phyloP scores from a whole-genome alignment of 2,113 vertebrate genomes.

The Platichthys flesus region DNA sequence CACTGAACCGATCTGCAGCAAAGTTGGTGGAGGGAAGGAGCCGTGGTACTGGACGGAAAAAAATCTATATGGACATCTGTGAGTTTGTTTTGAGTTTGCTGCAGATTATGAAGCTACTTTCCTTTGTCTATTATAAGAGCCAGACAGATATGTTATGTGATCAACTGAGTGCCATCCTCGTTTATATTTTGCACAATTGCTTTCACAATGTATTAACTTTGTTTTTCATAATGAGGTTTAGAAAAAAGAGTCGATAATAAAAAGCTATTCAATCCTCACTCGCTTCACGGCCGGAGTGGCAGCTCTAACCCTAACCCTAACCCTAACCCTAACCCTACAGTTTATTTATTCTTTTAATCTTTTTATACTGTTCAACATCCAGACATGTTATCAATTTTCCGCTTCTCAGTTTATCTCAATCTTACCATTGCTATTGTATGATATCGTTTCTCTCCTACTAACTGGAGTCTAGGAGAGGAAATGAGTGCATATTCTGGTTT shows the following conservation, averaged over 20 bases:
- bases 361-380: not conserved
- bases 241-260: slow-evolving; percentile 15
- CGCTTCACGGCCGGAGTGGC: slow-evolving; percentile 8
- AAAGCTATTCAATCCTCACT: not conserved
- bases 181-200: not conserved
- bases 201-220: not conserved
- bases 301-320: no score
- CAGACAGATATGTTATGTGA: not conserved
- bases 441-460: slow-evolving; percentile 37
- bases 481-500: slow-evolving; percentile 45
- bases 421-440: not conserved
- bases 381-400: not conserved
- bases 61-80: not conserved
- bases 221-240: not conserved
- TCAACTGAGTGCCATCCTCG: not conserved
- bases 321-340: no score
- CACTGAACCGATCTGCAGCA: not conserved
- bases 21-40: not conserved
- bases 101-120: not conserved
- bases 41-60: not conserved
- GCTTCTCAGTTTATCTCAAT: not conserved
- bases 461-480: slow-evolving; percentile 63
- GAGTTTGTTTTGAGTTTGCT: not conserved
- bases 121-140: not conserved
- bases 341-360: not conserved